Conservation (phyloP, 2,797 vertebrate genomes). For the Ptychadena robeensis region DNA sequence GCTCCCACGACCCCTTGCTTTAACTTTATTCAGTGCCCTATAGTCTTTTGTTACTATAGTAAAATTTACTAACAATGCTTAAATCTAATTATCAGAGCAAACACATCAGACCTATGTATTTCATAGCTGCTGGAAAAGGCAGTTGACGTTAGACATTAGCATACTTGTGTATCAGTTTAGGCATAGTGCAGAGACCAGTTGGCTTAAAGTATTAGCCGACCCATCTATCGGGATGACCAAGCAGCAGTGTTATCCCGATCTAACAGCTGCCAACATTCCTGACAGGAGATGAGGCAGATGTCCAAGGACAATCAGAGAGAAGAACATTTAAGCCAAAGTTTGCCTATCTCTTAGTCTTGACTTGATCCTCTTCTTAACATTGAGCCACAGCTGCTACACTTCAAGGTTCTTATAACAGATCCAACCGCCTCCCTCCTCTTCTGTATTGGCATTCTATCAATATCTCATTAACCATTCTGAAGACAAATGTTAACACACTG, state of each 20-base stretch:
- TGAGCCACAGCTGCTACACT: conserved; percentile 92
- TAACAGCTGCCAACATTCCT: conserved; percentile 98
- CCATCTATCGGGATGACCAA: conserved; percentile 79
- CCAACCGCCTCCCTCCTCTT: conserved; percentile 70
- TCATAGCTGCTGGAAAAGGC: conserved; percentile 76
- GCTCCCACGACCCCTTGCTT: conserved; percentile 76
- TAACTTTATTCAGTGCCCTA: conserved; percentile 71
- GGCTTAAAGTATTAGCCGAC: conserved; percentile 95
- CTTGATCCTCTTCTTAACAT: conserved; percentile 91
- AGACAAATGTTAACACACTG: conserved; percentile 66
- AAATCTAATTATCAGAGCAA: conserved; percentile 96
- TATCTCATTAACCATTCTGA: conserved; percentile 76
- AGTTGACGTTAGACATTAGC: conserved; percentile 81
- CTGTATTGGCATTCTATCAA: conserved; percentile 75
- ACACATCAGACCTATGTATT: conserved; percentile 77
- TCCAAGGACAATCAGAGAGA: conserved; percentile 98
- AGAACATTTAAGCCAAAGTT: conserved; percentile 95
- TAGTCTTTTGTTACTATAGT: conserved; percentile 79
- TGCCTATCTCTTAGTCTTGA: conserved; percentile 93
- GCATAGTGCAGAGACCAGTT: conserved; percentile 80
- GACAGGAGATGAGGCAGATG: conserved; percentile 97
- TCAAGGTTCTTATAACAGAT: conserved; percentile 81
- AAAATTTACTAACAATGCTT: conserved; percentile 91
- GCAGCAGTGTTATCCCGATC: conserved; percentile 90
- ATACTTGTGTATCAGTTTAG: conserved; percentile 70